Evolutionary conservation across 2,113 vertebrate genomes (phyloP).

Genomic region (Seriola dumerili): DNA sequence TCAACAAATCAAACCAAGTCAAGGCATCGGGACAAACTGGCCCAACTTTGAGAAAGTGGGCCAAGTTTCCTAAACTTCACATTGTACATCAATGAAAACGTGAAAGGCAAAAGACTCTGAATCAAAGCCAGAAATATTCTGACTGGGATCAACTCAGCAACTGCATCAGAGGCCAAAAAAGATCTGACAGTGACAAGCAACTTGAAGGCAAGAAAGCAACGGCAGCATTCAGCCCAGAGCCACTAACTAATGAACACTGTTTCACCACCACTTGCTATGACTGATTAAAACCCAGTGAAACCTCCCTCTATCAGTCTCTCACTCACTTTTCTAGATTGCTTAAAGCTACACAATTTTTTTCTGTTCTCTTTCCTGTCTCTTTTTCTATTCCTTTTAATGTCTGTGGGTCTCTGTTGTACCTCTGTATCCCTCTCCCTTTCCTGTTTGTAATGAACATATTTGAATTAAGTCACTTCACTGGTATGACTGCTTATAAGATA

Average conservation of each 20-base stretch:
- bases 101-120: conserved; percentile 17
- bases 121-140: conserved; percentile 29
- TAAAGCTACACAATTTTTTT: neutral
- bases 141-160: conserved; percentile 7
- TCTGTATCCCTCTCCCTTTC: conserved; percentile 4
- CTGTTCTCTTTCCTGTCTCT: neutral
- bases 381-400: neutral
- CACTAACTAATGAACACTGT: conserved; percentile 29
- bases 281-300: conserved; percentile 38
- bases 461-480: conserved; percentile 5
- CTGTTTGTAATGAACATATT: conserved; percentile 13
- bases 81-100: neutral
- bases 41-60: conserved; percentile 13
- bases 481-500: neutral
- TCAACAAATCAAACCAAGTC: neutral
- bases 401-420: neutral
- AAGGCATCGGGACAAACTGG: neutral
- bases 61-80: conserved; percentile 26
- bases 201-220: conserved; percentile 14
- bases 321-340: neutral
- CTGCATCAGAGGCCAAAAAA: conserved; percentile 15
- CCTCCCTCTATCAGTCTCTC: neutral
- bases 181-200: conserved; percentile 21
- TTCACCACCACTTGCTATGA: conserved; percentile 24
- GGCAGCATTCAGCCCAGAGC: conserved; percentile 32